These are phyloP conservation scores for Hypselothyrea guttata DNA, from an alignment of 2,888 invertebrate genomes.

Conservation along the genomic window DNA sequence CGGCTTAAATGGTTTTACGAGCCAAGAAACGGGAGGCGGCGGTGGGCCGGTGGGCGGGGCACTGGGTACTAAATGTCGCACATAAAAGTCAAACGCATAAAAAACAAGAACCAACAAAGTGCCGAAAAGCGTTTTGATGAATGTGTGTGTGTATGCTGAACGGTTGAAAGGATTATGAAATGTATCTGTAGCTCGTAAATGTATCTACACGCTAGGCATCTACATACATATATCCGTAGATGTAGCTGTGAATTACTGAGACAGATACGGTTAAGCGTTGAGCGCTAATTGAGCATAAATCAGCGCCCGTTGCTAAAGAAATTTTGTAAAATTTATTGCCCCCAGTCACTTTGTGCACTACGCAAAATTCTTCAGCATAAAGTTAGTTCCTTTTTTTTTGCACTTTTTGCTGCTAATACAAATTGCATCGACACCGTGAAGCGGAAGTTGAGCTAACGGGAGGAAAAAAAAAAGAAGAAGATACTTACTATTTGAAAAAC, in stretches of 20 bases:
- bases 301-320: slow-evolving; percentile 35
- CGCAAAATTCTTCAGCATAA: slow-evolving; percentile 56
- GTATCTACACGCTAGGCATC: slow-evolving; percentile 22
- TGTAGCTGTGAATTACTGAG: slow-evolving; percentile 2
- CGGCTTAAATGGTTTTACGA: slow-evolving; percentile 71
- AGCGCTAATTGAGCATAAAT: slow-evolving; percentile 73
- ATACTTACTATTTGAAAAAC: slow-evolving; percentile 47
- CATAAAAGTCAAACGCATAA: slow-evolving; percentile 65
- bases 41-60: slow-evolving; percentile 8
- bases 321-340: slow-evolving; percentile 61
- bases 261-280: slow-evolving; percentile 22
- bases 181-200: slow-evolving; percentile 11
- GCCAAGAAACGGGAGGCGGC: background rate
- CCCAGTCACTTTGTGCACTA: slow-evolving; percentile 45
- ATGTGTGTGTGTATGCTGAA: slow-evolving; percentile 38
- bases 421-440: slow-evolving; percentile 69
- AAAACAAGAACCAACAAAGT: slow-evolving; percentile 52
- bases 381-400: slow-evolving; percentile 29
- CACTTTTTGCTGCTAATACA: slow-evolving; percentile 51
- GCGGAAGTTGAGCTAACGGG: slow-evolving; percentile 59
- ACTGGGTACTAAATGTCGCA: slow-evolving; percentile 58
- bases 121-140: slow-evolving; percentile 70
- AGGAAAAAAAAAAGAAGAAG: too few species aligned
- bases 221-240: slow-evolving; percentile 6
- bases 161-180: slow-evolving; percentile 46